phyloP scores from a whole-genome alignment of 1,140 invertebrate species.

The Brachionus angularis region DNA sequence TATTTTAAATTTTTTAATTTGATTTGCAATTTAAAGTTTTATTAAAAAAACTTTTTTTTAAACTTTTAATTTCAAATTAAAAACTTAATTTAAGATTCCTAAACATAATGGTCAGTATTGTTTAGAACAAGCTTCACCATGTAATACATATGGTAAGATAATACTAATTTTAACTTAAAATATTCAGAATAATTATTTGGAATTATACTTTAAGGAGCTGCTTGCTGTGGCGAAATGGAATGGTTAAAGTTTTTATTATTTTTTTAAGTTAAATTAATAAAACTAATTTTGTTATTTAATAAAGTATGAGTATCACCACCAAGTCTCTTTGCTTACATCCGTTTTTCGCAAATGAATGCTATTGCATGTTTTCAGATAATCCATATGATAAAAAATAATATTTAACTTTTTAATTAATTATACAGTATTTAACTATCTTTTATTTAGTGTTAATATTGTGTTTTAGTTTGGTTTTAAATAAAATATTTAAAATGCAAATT shows the following conservation, averaged over 20 bases:
- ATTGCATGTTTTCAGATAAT: conserved; percentile 14
- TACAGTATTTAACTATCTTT: too few relatives aligned
- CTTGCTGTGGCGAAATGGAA: conserved; percentile 30
- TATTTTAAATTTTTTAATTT: too few relatives aligned
- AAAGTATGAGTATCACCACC: conserved; percentile 14
- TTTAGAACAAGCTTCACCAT: conserved; percentile 23
- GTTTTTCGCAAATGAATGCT: conserved; percentile 7
- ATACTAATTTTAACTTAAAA: too few relatives aligned
- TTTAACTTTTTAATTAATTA: too few relatives aligned
- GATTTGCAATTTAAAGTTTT: too few relatives aligned
- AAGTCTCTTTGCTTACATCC: conserved; percentile 2
- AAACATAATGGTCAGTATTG: background rate
- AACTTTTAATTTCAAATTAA: too few relatives aligned
- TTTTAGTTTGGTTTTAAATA: too few relatives aligned
- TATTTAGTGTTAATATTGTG: too few relatives aligned
- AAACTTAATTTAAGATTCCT: conserved; percentile 1
- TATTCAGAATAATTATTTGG: too few relatives aligned
- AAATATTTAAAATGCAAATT: too few relatives aligned
- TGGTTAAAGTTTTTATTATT: conserved; percentile 15
- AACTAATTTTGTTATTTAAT: background rate
- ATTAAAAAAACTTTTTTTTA: too few relatives aligned
- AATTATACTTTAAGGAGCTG: too few relatives aligned
- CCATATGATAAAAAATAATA: conserved; percentile 3
- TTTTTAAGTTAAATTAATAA: background rate
- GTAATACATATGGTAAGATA: conserved; percentile 5